Percentiles rank a stretch among this genome's conserved stretches.
These are phyloP conservation scores for Oreochromis grahami DNA, from an alignment of 2,797 vertebrate genomes.

Conservation along the genomic window DNA sequence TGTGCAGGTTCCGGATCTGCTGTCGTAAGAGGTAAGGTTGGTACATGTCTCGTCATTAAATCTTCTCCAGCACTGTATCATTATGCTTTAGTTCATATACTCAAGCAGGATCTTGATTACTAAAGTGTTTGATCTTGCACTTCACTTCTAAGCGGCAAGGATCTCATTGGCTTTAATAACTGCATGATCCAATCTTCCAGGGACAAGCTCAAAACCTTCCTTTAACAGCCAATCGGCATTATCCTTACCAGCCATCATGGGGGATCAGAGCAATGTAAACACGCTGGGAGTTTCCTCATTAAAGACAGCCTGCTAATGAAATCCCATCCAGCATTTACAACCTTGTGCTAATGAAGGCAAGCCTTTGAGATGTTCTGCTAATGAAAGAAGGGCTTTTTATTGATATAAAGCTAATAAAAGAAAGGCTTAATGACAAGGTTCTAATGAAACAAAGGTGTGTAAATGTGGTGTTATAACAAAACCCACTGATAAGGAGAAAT, in stretches of 20 bases:
- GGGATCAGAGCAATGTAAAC: constrained; percentile 54
- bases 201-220: constrained; percentile 12
- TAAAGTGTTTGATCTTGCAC: constrained; percentile 55
- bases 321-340: constrained; percentile 55
- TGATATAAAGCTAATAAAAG: constrained; percentile 57
- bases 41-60: constrained; percentile 45
- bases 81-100: constrained; percentile 21
- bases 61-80: constrained; percentile 11
- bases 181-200: constrained; percentile 36
- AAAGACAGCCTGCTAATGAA: constrained; percentile 62
- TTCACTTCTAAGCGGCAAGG: constrained; percentile 16
- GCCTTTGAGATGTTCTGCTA: constrained; percentile 55
- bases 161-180: constrained; percentile 52
- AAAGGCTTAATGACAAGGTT: constrained; percentile 57
- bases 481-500: background rate
- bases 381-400: constrained; percentile 48
- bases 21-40: constrained; percentile 17
- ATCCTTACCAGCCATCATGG: constrained; percentile 27
- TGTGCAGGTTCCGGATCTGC: constrained; percentile 41
- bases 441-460: constrained; percentile 60
- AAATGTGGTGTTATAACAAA: constrained; percentile 32
- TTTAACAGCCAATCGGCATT: constrained; percentile 51
- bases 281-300: constrained; percentile 61
- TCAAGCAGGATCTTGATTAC: constrained; percentile 44
- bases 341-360: constrained; percentile 60